Conservation (phyloP, 2,888 invertebrate species). For the Dynastes maya region DNA sequence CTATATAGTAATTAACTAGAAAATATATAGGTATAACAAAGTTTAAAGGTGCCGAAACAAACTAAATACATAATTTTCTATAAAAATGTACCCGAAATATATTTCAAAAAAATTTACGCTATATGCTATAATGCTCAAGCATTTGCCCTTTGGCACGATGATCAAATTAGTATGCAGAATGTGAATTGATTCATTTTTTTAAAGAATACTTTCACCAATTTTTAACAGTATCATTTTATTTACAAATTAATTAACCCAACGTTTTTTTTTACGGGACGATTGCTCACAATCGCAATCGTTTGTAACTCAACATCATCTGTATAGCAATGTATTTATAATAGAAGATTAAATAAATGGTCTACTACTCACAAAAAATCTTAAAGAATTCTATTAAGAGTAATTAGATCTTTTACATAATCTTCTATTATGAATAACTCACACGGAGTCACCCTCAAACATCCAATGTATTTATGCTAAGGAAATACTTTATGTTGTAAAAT, state of each 20-base stretch:
- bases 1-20: slow-evolving; percentile 27
- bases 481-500: no score
- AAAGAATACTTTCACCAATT: slow-evolving; percentile 17
- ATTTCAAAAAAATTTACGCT: slow-evolving; percentile 50
- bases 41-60: background rate
- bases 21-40: slow-evolving; percentile 35
- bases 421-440: no score
- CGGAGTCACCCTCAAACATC: no score
- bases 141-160: slow-evolving; percentile 65
- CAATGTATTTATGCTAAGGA: no score
- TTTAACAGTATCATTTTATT: background rate
- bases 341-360: no score
- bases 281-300: no score
- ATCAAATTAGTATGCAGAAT: slow-evolving; percentile 47
- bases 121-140: slow-evolving; percentile 63
- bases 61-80: slow-evolving; percentile 8
- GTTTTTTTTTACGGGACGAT: no score
- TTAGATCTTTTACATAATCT: no score
- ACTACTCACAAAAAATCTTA: no score
- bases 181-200: slow-evolving; percentile 16
- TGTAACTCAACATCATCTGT: no score
- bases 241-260: background rate
- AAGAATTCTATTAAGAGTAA: no score
- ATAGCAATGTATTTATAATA: no score
- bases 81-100: slow-evolving; percentile 24